A percentile compares a stretch with the other conserved stretches of the same genome.
Conservation (phyloP, 2,797 vertebrate genomes). For the Eurystomus glaucurus region DNA sequence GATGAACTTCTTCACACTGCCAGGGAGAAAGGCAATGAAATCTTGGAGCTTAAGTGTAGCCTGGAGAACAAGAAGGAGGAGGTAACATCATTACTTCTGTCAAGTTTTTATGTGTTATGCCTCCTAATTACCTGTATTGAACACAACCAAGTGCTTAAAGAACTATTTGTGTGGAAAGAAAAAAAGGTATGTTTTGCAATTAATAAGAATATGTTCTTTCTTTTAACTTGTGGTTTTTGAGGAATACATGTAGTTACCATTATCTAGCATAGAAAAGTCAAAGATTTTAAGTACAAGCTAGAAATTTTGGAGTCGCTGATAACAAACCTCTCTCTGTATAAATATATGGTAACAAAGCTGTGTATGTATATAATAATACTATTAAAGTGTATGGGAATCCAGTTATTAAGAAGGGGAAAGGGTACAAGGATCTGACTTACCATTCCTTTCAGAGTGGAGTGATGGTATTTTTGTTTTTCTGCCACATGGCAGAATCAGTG, state of each 20-base stretch:
- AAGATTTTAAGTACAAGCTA: background rate
- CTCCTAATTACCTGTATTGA: background rate
- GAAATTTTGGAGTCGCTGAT: background rate
- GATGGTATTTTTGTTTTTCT: background rate
- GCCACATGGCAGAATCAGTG: background rate
- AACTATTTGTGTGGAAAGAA: background rate
- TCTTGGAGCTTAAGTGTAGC: conserved; percentile 93
- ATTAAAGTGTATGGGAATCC: background rate
- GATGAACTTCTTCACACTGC: conserved; percentile 92
- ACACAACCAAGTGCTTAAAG: background rate
- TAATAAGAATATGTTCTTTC: background rate
- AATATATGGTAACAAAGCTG: background rate
- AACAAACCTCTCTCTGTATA: background rate
- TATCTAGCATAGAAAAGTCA: background rate
- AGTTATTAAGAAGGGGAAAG: background rate
- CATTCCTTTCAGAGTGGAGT: background rate
- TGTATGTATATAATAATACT: background rate
- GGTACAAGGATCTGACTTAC: background rate
- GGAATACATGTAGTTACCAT: background rate
- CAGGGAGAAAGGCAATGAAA: conserved; percentile 93
- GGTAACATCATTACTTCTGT: conserved; percentile 75
- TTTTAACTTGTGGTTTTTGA: background rate
- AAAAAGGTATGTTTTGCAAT: background rate
- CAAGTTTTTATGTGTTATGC: background rate
- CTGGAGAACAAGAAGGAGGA: conserved; percentile 95